phyloP scores from a whole-genome alignment of 2,113 vertebrate genomes.

The Rhegmatorhina hoffmannsi region DNA sequence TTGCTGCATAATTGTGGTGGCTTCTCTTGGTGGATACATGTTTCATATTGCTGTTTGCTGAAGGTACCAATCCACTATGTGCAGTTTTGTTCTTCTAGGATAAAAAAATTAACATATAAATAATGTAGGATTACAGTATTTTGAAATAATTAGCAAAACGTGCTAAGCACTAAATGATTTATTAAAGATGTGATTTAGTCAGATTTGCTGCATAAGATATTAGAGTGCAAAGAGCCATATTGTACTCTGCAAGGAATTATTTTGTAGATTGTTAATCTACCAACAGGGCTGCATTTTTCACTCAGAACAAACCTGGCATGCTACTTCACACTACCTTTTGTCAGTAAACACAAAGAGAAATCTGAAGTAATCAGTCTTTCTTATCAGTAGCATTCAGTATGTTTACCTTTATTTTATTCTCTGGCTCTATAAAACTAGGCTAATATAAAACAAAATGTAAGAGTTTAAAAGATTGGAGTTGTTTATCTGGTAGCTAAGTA shows the following conservation, averaged over 20 bases:
- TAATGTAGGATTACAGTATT: slow-evolving; percentile 67
- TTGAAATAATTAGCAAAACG: slow-evolving; percentile 70
- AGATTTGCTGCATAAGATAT: slow-evolving; percentile 54
- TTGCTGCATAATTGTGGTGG: slow-evolving; percentile 44
- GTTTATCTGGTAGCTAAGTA: background rate
- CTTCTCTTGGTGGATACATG: slow-evolving; percentile 26
- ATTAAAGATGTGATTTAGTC: slow-evolving; percentile 60
- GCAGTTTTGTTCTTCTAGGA: slow-evolving; percentile 53
- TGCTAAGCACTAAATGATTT: slow-evolving; percentile 62
- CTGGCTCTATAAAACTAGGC: slow-evolving; percentile 55
- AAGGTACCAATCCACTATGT: background rate
- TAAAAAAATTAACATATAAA: slow-evolving; percentile 57
- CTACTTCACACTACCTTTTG: slow-evolving; percentile 67
- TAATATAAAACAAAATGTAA: slow-evolving; percentile 54
- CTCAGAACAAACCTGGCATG: slow-evolving; percentile 48
- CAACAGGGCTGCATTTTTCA: slow-evolving; percentile 72
- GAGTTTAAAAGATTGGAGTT: background rate
- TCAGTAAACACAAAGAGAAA: slow-evolving; percentile 77
- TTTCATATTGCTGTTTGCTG: slow-evolving; percentile 47
- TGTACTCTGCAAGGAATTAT: slow-evolving; percentile 38
- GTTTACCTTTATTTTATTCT: slow-evolving; percentile 67
- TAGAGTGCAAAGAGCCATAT: slow-evolving; percentile 31
- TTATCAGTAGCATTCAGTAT: slow-evolving; percentile 75
- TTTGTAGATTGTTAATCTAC: slow-evolving; percentile 60
- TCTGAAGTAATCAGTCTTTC: slow-evolving; percentile 78